Evolutionary conservation across 2,888 invertebrate genomes (phyloP), one percentile per base, ranked within the genome.

Genomic region (Azorinus chamasolen): DNA sequence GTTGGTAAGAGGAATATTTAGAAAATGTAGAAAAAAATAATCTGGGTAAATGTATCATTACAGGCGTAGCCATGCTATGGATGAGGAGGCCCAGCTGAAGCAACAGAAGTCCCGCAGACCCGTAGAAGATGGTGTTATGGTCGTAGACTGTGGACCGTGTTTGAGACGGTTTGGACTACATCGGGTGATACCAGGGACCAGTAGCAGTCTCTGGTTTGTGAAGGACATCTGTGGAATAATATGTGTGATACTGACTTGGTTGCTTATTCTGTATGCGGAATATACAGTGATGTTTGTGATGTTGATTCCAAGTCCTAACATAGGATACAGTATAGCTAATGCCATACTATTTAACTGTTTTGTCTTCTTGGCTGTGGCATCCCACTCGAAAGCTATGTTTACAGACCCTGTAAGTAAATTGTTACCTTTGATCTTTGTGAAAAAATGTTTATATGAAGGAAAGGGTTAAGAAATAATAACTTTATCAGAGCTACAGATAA

Each of bases 161-260:
- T 89, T 87, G 72, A 74, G 85, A 5, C 77, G 84, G 43, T 82
- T 90, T 39, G 90, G 91, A 1, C 63, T 90, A 10, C 74, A 83
- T 16, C 70, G 77, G 27, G 41, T 74, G 12, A 66, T 74, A 18
- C 73, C 83, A 8, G 73, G 76, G 45, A 78, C 84, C 1, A 68
- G 83, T 63, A 79, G 80, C 16, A 71, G 72, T 50, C 70, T 94
- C 85, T 96, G 96, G 95, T 96, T 96, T 92, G 95, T 96, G 71
- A 95, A 95, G 89, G 97, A 97, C 94, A 96, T 96, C 65, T 97
- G 97, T 93, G 97, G 97, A 83, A 95, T 97, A 87, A 95, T 96
- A 75, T 97, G 97, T 93, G 95, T 97, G 76, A 92, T 96, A 76
- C 94, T 97, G 85, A 97, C 97, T 48, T 97, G 97, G 93, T 92